Evolutionary conservation across 2,113 vertebrate genomes (phyloP).

Genomic region (Clupea harengus): DNA sequence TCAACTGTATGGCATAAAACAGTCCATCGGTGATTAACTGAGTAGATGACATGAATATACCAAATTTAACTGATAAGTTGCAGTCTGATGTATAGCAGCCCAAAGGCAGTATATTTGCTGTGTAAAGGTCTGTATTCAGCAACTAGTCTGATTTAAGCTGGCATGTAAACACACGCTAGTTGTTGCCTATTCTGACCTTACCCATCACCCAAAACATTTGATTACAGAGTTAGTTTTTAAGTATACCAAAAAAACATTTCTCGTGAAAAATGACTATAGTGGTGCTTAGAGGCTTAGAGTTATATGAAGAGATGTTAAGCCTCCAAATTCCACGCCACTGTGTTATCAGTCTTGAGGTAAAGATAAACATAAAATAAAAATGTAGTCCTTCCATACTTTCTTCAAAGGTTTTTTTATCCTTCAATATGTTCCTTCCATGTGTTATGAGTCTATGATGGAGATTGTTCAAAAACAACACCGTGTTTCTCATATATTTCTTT

Average conservation of each 20-base stretch:
- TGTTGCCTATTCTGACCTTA: neutral
- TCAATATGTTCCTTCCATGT: neutral
- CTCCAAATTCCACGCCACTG: neutral
- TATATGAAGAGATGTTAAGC: neutral
- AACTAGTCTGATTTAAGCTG: neutral
- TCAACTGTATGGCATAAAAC: conserved; percentile 3
- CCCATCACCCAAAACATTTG: neutral
- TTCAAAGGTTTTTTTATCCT: neutral
- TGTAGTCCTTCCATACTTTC: neutral
- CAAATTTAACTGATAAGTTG: neutral
- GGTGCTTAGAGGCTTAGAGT: neutral
- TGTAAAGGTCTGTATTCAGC: neutral
- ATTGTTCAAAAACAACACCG: neutral
- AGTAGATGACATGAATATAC: neutral
- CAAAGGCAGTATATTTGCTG: neutral
- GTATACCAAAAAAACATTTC: neutral
- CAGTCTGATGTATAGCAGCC: neutral
- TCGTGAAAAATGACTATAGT: neutral
- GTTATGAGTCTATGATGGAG: neutral
- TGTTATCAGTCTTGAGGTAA: neutral
- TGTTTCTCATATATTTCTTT: conserved; percentile 90
- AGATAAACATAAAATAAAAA: neutral
- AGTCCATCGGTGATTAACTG: neutral
- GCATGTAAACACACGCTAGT: neutral
- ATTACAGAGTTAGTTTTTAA: neutral